Conservation (phyloP, 64 coral and sea anemone genomes). For the Pocillopora damicornis region DNA sequence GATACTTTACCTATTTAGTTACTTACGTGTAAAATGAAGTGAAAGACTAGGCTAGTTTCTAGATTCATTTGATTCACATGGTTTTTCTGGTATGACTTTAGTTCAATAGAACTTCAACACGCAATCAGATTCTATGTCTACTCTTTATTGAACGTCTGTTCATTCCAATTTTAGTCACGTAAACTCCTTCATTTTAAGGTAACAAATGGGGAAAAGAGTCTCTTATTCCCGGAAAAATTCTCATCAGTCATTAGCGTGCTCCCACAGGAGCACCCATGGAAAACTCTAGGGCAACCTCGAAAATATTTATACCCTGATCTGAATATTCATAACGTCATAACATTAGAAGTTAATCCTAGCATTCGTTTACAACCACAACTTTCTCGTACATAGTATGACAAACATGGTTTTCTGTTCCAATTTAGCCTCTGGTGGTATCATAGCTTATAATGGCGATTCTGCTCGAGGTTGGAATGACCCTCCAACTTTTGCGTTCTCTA, state of each 20-base stretch:
- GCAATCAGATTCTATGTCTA: background rate
- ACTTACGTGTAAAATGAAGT: no score
- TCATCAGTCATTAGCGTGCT: background rate
- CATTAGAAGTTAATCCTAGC: background rate
- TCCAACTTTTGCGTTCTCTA: conserved; percentile 89
- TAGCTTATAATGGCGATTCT: conserved; percentile 97
- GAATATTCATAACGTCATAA: conserved; percentile 6
- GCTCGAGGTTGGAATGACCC: conserved; percentile 97
- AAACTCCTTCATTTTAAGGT: background rate
- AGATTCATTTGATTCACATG: no score
- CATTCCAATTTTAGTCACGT: background rate
- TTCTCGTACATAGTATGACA: background rate
- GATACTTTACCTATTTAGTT: no score
- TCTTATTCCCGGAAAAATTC: background rate
- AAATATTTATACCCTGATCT: conserved; percentile 23
- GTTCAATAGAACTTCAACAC: no score
- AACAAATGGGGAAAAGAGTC: background rate
- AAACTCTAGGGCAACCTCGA: conserved; percentile 34
- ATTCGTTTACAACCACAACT: background rate
- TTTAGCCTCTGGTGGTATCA: conserved; percentile 63
- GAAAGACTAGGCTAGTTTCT: no score
- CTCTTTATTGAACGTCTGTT: background rate
- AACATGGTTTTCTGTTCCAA: background rate
- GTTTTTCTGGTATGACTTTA: no score
- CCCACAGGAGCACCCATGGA: background rate